Percentiles rank a stretch among this genome's conserved stretches.
Conservation (phyloP, 2,888 invertebrate genomes). For the Stomorhina lunata region DNA sequence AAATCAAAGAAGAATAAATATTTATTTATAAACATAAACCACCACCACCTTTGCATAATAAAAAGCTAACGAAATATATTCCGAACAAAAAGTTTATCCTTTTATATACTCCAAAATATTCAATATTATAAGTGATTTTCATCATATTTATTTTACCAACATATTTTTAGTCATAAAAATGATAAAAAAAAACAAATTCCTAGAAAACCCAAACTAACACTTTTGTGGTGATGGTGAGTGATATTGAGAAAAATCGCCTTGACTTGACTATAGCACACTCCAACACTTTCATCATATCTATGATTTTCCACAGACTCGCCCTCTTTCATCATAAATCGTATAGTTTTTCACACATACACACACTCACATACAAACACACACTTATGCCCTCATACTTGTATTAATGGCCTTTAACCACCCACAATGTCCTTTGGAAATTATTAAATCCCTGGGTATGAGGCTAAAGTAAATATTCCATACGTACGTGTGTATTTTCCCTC, state of each 20-base stretch:
- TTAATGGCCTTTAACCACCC: constrained; percentile 8
- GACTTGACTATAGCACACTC: neutral
- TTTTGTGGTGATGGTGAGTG: no score
- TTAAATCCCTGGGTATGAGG: neutral
- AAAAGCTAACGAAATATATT: no score
- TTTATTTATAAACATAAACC: no score
- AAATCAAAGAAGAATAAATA: no score
- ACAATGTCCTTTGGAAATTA: neutral
- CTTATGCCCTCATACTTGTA: neutral
- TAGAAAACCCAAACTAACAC: constrained; percentile 16
- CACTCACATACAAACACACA: neutral
- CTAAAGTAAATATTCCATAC: neutral
- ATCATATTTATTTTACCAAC: neutral
- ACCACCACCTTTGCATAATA: neutral
- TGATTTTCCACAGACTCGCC: constrained; percentile 1
- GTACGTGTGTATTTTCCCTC: neutral
- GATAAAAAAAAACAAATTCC: neutral
- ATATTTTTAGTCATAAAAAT: neutral
- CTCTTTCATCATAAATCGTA: constrained; percentile 15
- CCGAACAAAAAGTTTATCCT: no score
- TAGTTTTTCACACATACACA: neutral
- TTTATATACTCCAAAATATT: no score
- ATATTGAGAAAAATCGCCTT: constrained; percentile 17
- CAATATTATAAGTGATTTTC: neutral
- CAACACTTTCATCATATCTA: no score